A percentile compares a stretch with the other conserved stretches of the same genome.
phyloP scores from a whole-genome alignment of 2,113 vertebrate genomes.

The Pelecanoides urinatrix region DNA sequence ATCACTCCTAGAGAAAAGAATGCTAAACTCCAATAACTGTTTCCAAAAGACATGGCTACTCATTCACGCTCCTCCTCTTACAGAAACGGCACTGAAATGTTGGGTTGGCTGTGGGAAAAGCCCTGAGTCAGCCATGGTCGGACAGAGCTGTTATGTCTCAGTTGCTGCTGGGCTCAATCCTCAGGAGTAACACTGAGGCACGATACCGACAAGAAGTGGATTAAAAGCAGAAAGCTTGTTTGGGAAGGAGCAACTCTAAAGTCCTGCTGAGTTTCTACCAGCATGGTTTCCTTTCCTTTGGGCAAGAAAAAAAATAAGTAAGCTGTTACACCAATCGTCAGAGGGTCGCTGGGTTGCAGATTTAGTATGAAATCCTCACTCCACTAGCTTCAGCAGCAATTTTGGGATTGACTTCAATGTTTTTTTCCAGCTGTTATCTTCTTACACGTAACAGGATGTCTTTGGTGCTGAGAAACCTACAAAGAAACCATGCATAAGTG shows the following conservation, averaged over 20 bases:
- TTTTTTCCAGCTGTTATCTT: background rate
- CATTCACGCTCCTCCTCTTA: background rate
- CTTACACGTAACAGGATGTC: background rate
- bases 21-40: background rate
- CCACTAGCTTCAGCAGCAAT: background rate
- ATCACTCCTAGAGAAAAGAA: background rate
- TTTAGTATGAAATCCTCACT: background rate
- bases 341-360: background rate
- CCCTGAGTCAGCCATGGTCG: background rate
- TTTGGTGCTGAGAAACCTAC: background rate
- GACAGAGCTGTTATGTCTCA: background rate
- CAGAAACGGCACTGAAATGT: background rate
- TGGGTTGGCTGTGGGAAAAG: background rate
- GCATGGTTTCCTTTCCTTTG: background rate
- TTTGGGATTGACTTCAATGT: background rate
- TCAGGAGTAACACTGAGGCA: background rate
- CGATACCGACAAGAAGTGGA: background rate
- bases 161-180: background rate
- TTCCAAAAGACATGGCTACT: background rate
- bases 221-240: background rate
- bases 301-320: background rate
- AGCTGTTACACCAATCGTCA: background rate
- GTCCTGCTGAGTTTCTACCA: background rate
- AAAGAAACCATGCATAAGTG: background rate
- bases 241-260: background rate